Base-by-base conservation (phyloP, 2,797 vertebrate species). In the Diceros bicornis region DNA sequence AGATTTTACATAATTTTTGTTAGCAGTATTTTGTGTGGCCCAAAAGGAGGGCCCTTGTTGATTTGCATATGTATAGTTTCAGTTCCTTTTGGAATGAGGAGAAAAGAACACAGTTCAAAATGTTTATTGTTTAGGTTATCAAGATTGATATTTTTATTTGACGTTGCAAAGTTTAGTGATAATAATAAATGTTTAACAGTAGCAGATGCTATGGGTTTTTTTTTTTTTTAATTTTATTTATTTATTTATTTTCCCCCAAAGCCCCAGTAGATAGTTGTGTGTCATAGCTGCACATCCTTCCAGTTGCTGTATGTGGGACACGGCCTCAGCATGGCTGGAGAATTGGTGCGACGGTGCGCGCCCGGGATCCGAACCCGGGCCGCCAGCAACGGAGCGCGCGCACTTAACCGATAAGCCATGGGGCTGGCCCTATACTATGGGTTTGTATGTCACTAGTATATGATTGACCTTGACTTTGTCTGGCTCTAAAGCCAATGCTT, bases 381-480 rank as follows among this genome's bases (percentile, higher is more conserved):
- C n/a, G n/a, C n/a, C n/a, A n/a, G n/a, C n/a, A n/a, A n/a, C n/a
- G n/a, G n/a, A n/a, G n/a, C n/a, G n/a, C n/a, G n/a, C n/a, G n/a
- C n/a, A n/a, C n/a, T n/a, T n/a, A n/a, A n/a, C n/a, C n/a, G n/a
- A n/a, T n/a, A n/a, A n/a, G n/a, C n/a, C n/a, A n/a, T n/a, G n/a
- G n/a, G n/a, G n/a, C n/a, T n/a, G n/a, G n/a, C n/a, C n/a, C n/a
- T n/a, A n/a, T n/a, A n/a, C 37, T 95, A 11, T 62, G 62, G 89
- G 12, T 74, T 86, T 86, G 72, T 82, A 10, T 89, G 41, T 89
- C 20, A 57, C 7, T 92, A 47, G 79, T 50, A 4, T 34, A 57
- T 71, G 64, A 72, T 50, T 87, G 61, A 94, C 94, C 82, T 91
- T 71, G 64, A 10, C 85, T 88, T 90, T 37, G 4, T 41, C 41